phyloP scores from a whole-genome alignment of 2,113 vertebrate species.

The Pelmatolapia mariae region DNA sequence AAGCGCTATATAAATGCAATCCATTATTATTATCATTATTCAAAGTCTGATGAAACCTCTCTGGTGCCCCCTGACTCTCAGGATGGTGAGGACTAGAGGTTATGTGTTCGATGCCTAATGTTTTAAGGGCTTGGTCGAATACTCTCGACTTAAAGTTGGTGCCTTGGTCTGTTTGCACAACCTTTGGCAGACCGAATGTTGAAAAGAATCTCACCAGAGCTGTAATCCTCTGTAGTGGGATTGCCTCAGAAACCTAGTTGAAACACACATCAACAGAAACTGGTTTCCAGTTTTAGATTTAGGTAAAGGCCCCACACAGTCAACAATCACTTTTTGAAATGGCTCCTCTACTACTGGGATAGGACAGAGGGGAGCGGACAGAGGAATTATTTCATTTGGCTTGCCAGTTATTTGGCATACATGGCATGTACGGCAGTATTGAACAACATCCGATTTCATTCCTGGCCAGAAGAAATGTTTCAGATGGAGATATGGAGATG shows the following conservation, averaged over 20 bases:
- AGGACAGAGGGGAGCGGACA: neutral
- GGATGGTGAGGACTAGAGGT: neutral
- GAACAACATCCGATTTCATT: neutral
- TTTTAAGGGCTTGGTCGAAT: neutral
- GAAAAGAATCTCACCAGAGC: neutral
- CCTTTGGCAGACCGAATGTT: neutral
- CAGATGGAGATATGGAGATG: neutral
- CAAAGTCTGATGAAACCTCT: neutral
- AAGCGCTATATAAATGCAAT: neutral
- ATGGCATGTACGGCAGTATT: neutral
- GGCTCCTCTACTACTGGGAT: neutral
- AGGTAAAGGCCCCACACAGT: neutral
- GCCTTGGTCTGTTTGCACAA: neutral
- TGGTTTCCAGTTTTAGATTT: neutral
- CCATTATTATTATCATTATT: neutral
- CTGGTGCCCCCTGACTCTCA: neutral
- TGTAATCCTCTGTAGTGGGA: neutral
- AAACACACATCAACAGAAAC: neutral
- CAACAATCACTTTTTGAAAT: neutral
- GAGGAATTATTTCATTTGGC: neutral
- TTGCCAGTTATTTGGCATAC: neutral
- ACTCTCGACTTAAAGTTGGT: neutral
- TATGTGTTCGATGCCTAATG: neutral
- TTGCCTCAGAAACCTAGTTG: neutral
- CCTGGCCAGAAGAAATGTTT: neutral